Percentiles rank a stretch among this genome's conserved stretches.
phyloP scores from a whole-genome alignment of 1,140 invertebrate species.

The Trinorchestia longiramus region DNA sequence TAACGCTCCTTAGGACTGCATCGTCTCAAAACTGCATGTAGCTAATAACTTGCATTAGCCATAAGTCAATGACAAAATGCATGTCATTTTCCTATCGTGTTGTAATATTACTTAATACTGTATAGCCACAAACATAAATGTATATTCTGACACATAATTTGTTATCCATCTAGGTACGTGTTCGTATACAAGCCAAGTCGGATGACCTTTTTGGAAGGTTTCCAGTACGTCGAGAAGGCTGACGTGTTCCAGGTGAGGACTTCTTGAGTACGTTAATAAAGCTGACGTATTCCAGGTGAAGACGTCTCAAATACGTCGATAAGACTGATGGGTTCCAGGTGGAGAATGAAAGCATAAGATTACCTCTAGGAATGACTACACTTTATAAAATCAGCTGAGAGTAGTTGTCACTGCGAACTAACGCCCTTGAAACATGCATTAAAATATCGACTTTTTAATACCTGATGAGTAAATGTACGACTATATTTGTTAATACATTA shows the following conservation, averaged over 20 bases:
- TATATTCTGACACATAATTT: neutral
- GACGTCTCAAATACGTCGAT: constrained; percentile 13
- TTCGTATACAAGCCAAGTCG: neutral
- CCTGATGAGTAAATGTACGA: no score
- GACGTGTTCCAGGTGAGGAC: constrained; percentile 20
- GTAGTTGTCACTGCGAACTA: no score
- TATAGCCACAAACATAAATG: neutral
- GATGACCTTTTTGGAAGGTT: constrained; percentile 14
- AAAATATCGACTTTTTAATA: no score
- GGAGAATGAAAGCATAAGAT: no score
- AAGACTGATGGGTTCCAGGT: constrained; percentile 28
- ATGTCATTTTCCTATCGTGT: neutral
- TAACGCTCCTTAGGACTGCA: no score
- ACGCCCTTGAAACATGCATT: no score
- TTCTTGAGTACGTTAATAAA: constrained; percentile 5
- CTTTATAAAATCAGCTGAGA: no score
- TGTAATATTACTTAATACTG: neutral
- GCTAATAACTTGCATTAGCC: no score
- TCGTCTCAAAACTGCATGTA: no score
- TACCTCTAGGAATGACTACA: no score
- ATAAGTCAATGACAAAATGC: no score
- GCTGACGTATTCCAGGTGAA: constrained; percentile 14
- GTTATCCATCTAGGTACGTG: neutral
- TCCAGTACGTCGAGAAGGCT: constrained; percentile 13
- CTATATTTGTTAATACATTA: no score